Evolutionary conservation across 2,888 invertebrate species (phyloP).

Genomic region (Matsumyia berberina): DNA sequence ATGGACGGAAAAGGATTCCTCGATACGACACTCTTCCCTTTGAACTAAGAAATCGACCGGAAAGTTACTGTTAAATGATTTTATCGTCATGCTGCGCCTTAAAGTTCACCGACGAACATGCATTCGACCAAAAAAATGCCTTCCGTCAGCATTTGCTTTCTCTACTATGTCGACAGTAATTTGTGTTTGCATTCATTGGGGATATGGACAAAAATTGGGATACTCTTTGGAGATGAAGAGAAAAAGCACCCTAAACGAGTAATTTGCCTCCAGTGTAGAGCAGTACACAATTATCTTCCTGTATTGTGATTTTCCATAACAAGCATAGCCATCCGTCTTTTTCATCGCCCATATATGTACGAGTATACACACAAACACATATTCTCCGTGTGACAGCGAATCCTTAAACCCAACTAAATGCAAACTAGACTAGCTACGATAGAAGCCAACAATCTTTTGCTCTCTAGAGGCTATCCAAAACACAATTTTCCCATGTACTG

Average conservation of each 20-base stretch:
- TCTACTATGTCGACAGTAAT: conserved; percentile 38
- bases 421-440: conserved; percentile 23
- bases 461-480: conserved; percentile 55
- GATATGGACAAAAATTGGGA: conserved; percentile 7
- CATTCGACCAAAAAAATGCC: conserved; percentile 33
- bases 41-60: conserved; percentile 25
- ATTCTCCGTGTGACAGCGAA: background rate
- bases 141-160: conserved; percentile 16
- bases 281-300: conserved; percentile 56
- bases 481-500: conserved; percentile 56
- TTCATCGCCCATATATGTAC: conserved; percentile 1
- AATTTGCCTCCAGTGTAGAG: conserved; percentile 49
- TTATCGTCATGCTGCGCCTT: conserved; percentile 11
- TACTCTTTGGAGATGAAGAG: background rate
- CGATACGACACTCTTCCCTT: conserved; percentile 8
- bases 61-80: conserved; percentile 38
- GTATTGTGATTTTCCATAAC: conserved; percentile 62
- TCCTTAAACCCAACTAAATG: conserved; percentile 21
- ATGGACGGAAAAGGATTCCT: background rate
- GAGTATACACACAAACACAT: background rate
- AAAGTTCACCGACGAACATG: background rate
- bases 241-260: conserved; percentile 32
- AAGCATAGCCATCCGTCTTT: conserved; percentile 31
- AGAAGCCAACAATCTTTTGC: conserved; percentile 29
- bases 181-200: conserved; percentile 19